Evolutionary conservation across 2,888 invertebrate species (phyloP), one percentile per base, ranked within the genome.

Genomic region (Hypolimnas misippus): DNA sequence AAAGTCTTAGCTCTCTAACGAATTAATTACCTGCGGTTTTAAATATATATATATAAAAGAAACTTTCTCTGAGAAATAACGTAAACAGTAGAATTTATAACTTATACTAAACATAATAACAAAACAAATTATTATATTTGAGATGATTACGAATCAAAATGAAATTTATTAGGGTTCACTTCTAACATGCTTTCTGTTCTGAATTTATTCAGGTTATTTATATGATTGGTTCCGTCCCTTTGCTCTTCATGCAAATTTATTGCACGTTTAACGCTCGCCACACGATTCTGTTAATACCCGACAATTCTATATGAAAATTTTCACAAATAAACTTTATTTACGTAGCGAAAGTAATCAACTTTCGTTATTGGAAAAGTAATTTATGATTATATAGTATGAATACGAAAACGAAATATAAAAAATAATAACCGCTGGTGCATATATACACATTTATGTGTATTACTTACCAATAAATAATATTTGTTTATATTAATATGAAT

Each of bases 171-270:
- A 14, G 14, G 49, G 49, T 49, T 49, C 29, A 7, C 49, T 49
- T 49, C 49, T 14, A 25, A 25, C 25, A 14, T 14, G 21, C 29
- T 8, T 25, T 49, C 49, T 49, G 49, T 49, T 49, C 29, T 29
- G 49, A 49, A n/a, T 14, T 49, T 29, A 49, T 49, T 46, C 46
- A n/a, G 6, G 46, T 46, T 56, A 57, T 57, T 51, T 51, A 57
- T 57, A 40, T 51, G 57, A 57, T 57, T 57, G 50, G 57, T 33
- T 40, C 29, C 51, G 40, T 57, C 57, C 57, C 57, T 50, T 25
- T n/a, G 40, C 25, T 21, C 35, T 49, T 38, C 57, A 38, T 57
- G 25, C 29, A 50, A 57, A 57, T 57, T 57, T 50, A 57, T 50
- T 38, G 57, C 40, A 33, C 44, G 57, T 49, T 57, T 21, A 49